Base-by-base conservation (phyloP, 1,140 invertebrate genomes). In the Caenorhabditis elegans region DNA sequence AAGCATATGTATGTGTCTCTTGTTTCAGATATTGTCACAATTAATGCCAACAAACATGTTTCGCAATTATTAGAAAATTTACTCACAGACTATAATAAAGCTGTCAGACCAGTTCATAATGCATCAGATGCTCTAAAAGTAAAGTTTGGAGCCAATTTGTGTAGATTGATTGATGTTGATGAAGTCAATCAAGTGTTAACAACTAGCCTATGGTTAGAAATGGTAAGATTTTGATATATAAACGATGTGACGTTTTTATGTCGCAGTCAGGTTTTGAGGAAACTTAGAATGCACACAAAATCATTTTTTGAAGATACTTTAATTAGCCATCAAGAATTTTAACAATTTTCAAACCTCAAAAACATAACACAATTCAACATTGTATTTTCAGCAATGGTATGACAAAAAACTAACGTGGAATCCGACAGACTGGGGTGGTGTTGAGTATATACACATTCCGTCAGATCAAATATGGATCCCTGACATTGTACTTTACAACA, bases 351-450 rank as follows among this genome's bases (percentile, higher is more conserved):
- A 19, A 76, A 36, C 78, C 15, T 22, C 19, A 82, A 26, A 84
- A n/a, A 55, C n/a, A 10, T 43, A 5, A 15, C 39, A 43, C 39
- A 43, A 8, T 43, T 43, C 39, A n/a, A n/a, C n/a, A n/a, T n/a
- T 43, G 15, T 43, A 55, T 47, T 85, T 87, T 90, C 95, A 96
- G 91, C 84, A 87, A 92, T 98, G 96, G 96, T 93, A 94, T 86
- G 96, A 98, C 91, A 95, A 97, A 92, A 98, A 98, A 92, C 95
- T 98, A 90, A 93, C 93, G 88, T 98, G 96, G 96, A 95, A 98
- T 90, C 96, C 96, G 1, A 91, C 92, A 51, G 95, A 98, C 88
- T 98, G 98, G 90, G 96, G 96, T 2, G 96, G 95, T 11, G 95
- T 98, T 43, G 95, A 90, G 79, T 90, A 91, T 34, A 84, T 93